Evolutionary conservation across 2,113 vertebrate species (phyloP).

Genomic region (Toxotes chatareus): DNA sequence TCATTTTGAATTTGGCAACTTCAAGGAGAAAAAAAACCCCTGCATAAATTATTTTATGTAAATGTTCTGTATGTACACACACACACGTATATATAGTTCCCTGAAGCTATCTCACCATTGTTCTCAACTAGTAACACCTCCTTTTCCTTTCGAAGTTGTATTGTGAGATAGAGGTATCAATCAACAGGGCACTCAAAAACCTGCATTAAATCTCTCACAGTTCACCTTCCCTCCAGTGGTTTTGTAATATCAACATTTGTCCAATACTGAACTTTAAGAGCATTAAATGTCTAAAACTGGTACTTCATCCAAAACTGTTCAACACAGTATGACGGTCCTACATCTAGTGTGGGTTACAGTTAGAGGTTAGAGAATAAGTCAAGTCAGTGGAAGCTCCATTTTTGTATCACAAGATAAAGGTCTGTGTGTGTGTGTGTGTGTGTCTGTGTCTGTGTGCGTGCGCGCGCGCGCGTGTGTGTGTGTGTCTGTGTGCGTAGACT

Average conservation of each 20-base stretch:
- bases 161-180: not conserved
- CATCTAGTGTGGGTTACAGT: not conserved
- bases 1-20: no score
- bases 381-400: constrained; percentile 1
- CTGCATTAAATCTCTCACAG: not conserved
- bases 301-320: not conserved
- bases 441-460: constrained; percentile 10
- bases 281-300: not conserved
- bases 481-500: constrained; percentile 7
- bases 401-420: constrained; percentile 35
- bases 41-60: no score
- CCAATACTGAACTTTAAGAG: not conserved
- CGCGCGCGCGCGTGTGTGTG: no score
- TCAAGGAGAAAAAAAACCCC: no score
- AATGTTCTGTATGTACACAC: no score
- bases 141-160: no score
- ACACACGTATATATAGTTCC: no score
- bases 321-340: not conserved
- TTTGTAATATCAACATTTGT: not conserved
- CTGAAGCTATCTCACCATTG: no score
- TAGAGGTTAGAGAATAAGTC: constrained; percentile 28
- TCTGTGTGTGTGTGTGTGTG: not conserved
- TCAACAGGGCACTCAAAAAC: no score
- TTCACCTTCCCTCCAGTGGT: not conserved
- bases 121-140: no score